phyloP scores from a whole-genome alignment of 2,113 vertebrate genomes.

The Todiramphus chloris region DNA sequence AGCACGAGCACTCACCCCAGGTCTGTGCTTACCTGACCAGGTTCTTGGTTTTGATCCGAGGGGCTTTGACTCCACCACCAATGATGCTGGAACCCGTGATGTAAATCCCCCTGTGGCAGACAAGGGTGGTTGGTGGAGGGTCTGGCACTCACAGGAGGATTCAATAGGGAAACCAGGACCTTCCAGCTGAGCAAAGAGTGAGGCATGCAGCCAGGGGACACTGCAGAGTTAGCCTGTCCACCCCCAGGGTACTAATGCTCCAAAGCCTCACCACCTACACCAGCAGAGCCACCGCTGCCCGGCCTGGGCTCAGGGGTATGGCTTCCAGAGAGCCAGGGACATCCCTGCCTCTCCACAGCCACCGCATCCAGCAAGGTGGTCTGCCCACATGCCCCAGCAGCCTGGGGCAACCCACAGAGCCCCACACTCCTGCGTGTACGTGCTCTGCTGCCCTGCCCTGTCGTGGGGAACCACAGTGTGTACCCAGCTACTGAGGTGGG shows the following conservation, averaged over 20 bases:
- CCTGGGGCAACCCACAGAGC: background rate
- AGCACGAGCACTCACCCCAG: background rate
- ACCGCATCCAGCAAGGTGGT: background rate
- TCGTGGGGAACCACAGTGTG: background rate
- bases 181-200: background rate
- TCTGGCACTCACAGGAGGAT: background rate
- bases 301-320: background rate
- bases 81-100: conserved; percentile 97
- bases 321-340: background rate
- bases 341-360: background rate
- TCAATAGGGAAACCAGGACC: background rate
- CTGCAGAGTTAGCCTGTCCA: background rate
- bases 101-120: conserved; percentile 91
- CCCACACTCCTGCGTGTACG: background rate
- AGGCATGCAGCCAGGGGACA: background rate
- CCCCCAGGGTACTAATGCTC: background rate
- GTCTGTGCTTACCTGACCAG: conserved; percentile 86
- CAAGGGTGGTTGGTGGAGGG: background rate
- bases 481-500: background rate
- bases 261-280: background rate
- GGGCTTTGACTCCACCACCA: conserved; percentile 96
- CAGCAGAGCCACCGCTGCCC: background rate
- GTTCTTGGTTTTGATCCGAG: conserved; percentile 98
- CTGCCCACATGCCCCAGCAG: background rate
- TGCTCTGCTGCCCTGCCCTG: background rate